A percentile compares a stretch with the other conserved stretches of the same genome.
phyloP scores from a whole-genome alignment of 2,888 invertebrate genomes.

The Melinaea marsaeus region DNA sequence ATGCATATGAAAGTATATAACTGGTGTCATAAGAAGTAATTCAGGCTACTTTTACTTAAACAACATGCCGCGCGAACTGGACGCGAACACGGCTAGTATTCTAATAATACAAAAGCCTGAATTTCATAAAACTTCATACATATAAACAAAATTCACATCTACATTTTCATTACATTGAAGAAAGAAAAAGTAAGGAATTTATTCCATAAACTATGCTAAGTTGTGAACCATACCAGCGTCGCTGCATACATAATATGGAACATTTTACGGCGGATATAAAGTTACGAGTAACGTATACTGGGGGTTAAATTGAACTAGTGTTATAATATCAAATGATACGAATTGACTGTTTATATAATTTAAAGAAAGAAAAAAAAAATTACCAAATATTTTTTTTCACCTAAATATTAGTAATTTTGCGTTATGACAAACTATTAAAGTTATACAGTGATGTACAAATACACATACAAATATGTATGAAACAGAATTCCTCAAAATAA shows the following conservation, averaged over 20 bases:
- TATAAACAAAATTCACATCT: neutral
- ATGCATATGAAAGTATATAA: too few species aligned
- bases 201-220: slow-evolving; percentile 30
- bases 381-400: too few species aligned
- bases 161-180: slow-evolving; percentile 6
- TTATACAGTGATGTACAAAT: too few species aligned
- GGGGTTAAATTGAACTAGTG: slow-evolving; percentile 15
- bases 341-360: neutral
- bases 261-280: slow-evolving; percentile 63
- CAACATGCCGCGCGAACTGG: too few species aligned
- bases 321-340: neutral
- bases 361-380: neutral
- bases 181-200: slow-evolving; percentile 21
- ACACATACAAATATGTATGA: too few species aligned
- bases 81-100: too few species aligned
- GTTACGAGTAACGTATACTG: slow-evolving; percentile 40
- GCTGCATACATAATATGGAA: slow-evolving; percentile 63
- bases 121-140: too few species aligned
- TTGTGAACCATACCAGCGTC: slow-evolving; percentile 51
- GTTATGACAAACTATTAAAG: too few species aligned
- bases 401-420: too few species aligned
- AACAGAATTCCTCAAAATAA: too few species aligned
- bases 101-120: neutral
- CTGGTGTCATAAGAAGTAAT: too few species aligned
- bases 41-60: too few species aligned